Evolutionary conservation across 2,113 vertebrate genomes (phyloP).

Genomic region (Pelmatolapia mariae): DNA sequence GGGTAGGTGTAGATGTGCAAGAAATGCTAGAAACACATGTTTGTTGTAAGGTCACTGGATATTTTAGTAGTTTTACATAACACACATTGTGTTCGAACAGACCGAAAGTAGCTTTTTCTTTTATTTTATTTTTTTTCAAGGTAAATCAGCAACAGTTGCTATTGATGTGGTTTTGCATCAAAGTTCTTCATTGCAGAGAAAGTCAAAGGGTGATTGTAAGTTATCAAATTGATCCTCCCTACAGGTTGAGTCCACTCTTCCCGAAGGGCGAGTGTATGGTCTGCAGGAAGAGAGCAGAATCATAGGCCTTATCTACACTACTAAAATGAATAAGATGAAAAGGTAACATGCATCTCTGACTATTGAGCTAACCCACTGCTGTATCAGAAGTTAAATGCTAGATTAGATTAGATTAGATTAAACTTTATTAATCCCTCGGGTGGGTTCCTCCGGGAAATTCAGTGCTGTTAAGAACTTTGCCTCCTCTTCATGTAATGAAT

Average conservation of each 20-base stretch:
- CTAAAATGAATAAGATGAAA: conserved; percentile 60
- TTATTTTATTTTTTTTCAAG: not conserved
- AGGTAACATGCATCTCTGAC: conserved; percentile 4
- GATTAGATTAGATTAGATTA: not conserved
- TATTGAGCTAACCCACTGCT: not conserved
- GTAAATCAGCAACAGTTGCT: not conserved
- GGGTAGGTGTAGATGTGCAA: not conserved
- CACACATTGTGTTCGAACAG: not conserved
- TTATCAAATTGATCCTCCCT: not conserved
- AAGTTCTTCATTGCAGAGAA: not conserved
- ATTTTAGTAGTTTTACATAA: not conserved
- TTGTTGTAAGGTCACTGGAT: not conserved
- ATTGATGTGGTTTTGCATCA: not conserved
- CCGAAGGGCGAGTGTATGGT: conserved; percentile 48
- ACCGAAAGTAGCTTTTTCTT: not conserved
- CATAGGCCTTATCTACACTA: conserved; percentile 67
- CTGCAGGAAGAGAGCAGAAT: conserved; percentile 68
- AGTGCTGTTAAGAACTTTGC: not conserved
- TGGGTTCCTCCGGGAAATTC: not conserved
- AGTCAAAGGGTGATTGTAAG: not conserved
- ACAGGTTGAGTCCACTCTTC: conserved; percentile 52
- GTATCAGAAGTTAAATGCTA: not conserved
- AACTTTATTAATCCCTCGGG: not conserved
- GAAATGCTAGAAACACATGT: not conserved
- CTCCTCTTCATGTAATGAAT: not conserved